Evolutionary conservation across 2,113 vertebrate genomes (phyloP), one percentile per base, ranked within the genome.

Genomic region (Lipophrys pholis): DNA sequence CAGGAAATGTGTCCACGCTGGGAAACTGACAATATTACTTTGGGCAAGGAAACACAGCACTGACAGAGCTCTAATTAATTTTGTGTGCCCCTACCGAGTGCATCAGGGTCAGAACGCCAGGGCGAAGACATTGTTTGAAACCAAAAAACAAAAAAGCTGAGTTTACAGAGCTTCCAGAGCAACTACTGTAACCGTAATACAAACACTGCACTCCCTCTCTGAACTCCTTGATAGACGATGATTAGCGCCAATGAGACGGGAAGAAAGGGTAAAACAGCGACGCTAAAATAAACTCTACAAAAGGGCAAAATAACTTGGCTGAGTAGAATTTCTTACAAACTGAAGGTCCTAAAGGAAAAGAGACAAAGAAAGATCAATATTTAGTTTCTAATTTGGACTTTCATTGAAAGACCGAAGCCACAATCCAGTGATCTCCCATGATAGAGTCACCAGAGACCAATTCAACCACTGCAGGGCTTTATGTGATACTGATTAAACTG

Each of bases 301-400:
- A 68, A 41, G 21, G 21, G 49, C n/a, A 50, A 8, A 30, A 62
- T n/a, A 43, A 46, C 35, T 53, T 7, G 11, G 43, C 43, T 6
- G 1, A 1, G 54, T 49, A 38, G 35, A 12, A 45, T 56, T 55
- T 73, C 10, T 7, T 14, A 16, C 21, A 21, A 11, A 40, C 46
- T 35, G 14, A 7, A 48, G 46, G 49, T 35, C 5, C 11, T 35
- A 30, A 11, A 42, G 11, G 10, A 7, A 43, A 50, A 40, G 49
- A 7, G 42, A 42, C 41, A 3, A 14, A 50, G 12, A 5, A 9
- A 30, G 40, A 83, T 83, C 66, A 40, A 75, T 81, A 50, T 60
- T 76, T 63, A 7, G 11, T 65, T 73, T 69, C 70, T 73, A 73
- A 66, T 69, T 66, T 78, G 39, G 35, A 14, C 51, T 51, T 76